phyloP scores from a whole-genome alignment of 2,797 vertebrate species.

The Peromyscus aztecus region DNA sequence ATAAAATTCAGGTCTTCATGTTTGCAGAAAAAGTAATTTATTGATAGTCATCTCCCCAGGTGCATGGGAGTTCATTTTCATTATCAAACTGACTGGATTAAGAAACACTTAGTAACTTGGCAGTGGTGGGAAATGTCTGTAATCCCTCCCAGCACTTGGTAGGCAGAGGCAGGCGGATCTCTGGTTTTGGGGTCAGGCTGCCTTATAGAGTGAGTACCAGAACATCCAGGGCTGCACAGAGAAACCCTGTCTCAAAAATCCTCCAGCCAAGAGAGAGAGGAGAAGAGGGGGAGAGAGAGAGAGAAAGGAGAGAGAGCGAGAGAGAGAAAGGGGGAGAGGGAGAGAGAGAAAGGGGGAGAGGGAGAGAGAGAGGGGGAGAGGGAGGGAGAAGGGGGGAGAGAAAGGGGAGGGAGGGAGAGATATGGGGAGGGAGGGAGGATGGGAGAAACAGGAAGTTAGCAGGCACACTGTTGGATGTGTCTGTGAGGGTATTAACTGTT shows the following conservation, averaged over 20 bases:
- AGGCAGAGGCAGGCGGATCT: not conserved
- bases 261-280: too few species aligned
- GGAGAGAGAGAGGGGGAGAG: too few species aligned
- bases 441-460: not conserved
- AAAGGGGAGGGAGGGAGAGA: too few species aligned
- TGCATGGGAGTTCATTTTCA: not conserved
- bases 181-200: not conserved
- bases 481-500: not conserved
- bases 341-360: too few species aligned
- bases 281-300: too few species aligned
- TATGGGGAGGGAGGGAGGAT: too few species aligned
- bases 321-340: too few species aligned
- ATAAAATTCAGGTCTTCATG: not conserved
- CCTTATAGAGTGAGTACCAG: not conserved
- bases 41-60: not conserved
- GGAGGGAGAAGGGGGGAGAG: too few species aligned
- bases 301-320: too few species aligned
- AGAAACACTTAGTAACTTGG: not conserved
- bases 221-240: not conserved
- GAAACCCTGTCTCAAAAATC: not conserved
- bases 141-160: not conserved
- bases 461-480: not conserved
- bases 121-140: not conserved
- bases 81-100: not conserved
- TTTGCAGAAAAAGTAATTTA: not conserved